phyloP scores from a whole-genome alignment of 2,888 invertebrate genomes.

The Spatulosminthurus flaviceps region DNA sequence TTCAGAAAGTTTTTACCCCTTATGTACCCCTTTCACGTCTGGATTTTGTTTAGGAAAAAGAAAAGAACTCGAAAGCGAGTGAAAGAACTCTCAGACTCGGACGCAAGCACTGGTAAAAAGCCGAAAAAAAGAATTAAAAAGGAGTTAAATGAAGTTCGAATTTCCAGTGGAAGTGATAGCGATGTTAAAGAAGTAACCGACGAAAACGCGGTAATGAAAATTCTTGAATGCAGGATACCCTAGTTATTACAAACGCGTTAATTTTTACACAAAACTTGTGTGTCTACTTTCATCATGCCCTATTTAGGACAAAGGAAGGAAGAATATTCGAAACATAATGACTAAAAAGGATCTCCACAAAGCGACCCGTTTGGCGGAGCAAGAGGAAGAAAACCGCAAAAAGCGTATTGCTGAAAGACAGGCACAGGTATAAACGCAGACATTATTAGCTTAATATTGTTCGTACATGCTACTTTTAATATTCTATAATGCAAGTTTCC shows the following conservation, averaged over 20 bases:
- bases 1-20: not conserved
- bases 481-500: no score
- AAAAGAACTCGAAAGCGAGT: conserved; percentile 15
- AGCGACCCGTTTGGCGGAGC: conserved; percentile 84
- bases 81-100: not conserved
- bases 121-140: not conserved
- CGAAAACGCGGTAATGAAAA: not conserved
- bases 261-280: not conserved
- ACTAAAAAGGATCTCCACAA: conserved; percentile 64
- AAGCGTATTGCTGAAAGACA: conserved; percentile 89
- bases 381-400: conserved; percentile 87
- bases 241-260: no score
- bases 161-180: not conserved
- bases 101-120: not conserved
- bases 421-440: conserved; percentile 71
- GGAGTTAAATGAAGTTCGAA: not conserved
- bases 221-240: no score
- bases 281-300: not conserved
- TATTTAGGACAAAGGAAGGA: conserved; percentile 61
- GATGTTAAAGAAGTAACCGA: conserved; percentile 7
- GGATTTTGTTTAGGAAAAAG: not conserved
- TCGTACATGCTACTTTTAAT: no score
- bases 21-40: no score
- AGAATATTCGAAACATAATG: conserved; percentile 76
- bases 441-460: not conserved